Conservation (phyloP, 1,140 invertebrate genomes). For the Drosophila albomicans region DNA sequence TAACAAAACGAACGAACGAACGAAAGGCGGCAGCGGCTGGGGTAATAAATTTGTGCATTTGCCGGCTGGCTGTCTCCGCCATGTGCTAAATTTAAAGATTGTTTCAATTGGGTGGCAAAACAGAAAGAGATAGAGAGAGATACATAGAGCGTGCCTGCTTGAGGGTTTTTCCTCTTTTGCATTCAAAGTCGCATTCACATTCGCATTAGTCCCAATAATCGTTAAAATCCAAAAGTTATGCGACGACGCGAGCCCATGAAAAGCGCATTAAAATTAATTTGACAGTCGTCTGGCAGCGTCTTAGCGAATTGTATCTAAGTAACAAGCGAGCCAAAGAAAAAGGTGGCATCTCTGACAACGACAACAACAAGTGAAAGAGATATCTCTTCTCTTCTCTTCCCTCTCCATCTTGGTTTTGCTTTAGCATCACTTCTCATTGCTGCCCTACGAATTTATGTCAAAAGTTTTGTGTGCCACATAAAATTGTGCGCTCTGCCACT, state of each 20-base stretch:
- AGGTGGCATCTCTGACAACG: slow-evolving; percentile 64
- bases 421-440: slow-evolving; percentile 75
- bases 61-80: slow-evolving; percentile 37
- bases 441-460: slow-evolving; percentile 72
- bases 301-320: slow-evolving; percentile 54
- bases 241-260: slow-evolving; percentile 63
- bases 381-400: neutral
- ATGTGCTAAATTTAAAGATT: slow-evolving; percentile 79
- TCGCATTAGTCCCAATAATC: slow-evolving; percentile 78
- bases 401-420: neutral
- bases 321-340: slow-evolving; percentile 16
- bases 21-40: neutral
- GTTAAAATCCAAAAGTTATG: slow-evolving; percentile 78
- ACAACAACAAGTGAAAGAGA: slow-evolving; percentile 11
- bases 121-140: neutral
- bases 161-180: neutral
- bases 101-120: slow-evolving; percentile 52
- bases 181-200: slow-evolving; percentile 36
- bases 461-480: slow-evolving; percentile 69
- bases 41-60: slow-evolving; percentile 76
- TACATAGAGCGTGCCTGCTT: neutral
- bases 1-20: neutral
- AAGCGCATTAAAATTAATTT: slow-evolving; percentile 83
- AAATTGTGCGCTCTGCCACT: slow-evolving; percentile 38
- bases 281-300: slow-evolving; percentile 70